A percentile compares a stretch with the other conserved stretches of the same genome.
These are phyloP conservation scores for Psilopsiagon aurifrons DNA, from an alignment of 2,113 vertebrate species.

Conservation along the genomic window DNA sequence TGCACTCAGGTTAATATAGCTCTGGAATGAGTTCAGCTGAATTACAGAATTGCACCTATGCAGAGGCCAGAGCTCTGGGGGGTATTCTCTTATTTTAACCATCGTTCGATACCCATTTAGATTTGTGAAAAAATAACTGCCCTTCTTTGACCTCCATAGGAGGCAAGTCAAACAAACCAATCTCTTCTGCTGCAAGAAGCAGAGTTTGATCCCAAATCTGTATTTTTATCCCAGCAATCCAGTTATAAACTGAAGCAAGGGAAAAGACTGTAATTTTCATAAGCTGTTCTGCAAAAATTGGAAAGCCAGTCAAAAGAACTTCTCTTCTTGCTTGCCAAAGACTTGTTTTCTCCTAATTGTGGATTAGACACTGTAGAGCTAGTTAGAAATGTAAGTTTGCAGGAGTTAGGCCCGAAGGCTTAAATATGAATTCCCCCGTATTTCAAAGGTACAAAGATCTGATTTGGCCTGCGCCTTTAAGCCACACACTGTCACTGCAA, in stretches of 20 bases:
- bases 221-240: background rate
- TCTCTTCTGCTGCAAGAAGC: background rate
- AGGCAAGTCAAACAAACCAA: conserved; percentile 13
- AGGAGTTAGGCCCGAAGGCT: background rate
- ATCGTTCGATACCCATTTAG: background rate
- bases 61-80: background rate
- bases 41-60: conserved; percentile 27
- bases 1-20: background rate
- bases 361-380: background rate
- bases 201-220: background rate
- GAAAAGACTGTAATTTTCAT: background rate
- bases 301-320: background rate
- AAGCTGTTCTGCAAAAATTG: background rate
- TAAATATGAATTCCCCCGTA: background rate
- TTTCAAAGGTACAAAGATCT: background rate
- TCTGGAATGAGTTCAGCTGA: background rate
- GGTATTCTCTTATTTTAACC: conserved; percentile 12
- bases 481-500: background rate
- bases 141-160: background rate
- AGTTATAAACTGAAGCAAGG: background rate
- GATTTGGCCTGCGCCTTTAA: background rate
- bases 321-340: background rate
- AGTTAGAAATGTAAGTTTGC: background rate
- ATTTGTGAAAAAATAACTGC: background rate
- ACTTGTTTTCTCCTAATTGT: background rate